These are phyloP conservation scores for Notiomystis cincta DNA, from an alignment of 2,113 vertebrate genomes.

Conservation along the genomic window DNA sequence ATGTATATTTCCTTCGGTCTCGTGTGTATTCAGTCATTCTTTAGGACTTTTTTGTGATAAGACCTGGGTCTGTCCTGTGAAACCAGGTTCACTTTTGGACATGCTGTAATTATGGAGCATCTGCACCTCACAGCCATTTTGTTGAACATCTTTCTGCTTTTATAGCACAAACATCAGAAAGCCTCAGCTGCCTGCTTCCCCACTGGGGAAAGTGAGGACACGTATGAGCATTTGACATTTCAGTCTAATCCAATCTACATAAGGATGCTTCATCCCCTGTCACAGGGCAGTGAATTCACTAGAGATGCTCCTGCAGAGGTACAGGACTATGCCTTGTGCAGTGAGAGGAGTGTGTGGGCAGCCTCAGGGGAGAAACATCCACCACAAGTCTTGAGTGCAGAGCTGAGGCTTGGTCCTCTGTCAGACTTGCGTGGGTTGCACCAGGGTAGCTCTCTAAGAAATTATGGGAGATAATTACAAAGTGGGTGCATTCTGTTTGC, in stretches of 20 bases:
- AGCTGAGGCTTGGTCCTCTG: neutral
- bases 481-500: neutral
- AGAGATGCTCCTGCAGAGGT: neutral
- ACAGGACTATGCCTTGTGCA: neutral
- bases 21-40: neutral
- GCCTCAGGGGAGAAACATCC: neutral
- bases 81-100: neutral
- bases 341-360: neutral
- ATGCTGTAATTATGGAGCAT: neutral
- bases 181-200: fast-evolving
- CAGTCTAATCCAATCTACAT: neutral
- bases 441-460: neutral
- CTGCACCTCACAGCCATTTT: neutral
- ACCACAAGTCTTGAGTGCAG: neutral
- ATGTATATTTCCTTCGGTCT: neutral
- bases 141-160: neutral
- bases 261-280: neutral
- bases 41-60: neutral
- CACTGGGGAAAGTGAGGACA: neutral
- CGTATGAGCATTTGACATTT: constrained; percentile 6
- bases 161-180: neutral
- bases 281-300: neutral
- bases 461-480: neutral
- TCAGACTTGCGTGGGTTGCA: neutral
- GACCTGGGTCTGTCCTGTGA: neutral